Percentiles rank a stretch among this genome's conserved stretches.
These are phyloP conservation scores for Pediacus dermestoides DNA, from an alignment of 2,888 invertebrate genomes.

Conservation along the genomic window DNA sequence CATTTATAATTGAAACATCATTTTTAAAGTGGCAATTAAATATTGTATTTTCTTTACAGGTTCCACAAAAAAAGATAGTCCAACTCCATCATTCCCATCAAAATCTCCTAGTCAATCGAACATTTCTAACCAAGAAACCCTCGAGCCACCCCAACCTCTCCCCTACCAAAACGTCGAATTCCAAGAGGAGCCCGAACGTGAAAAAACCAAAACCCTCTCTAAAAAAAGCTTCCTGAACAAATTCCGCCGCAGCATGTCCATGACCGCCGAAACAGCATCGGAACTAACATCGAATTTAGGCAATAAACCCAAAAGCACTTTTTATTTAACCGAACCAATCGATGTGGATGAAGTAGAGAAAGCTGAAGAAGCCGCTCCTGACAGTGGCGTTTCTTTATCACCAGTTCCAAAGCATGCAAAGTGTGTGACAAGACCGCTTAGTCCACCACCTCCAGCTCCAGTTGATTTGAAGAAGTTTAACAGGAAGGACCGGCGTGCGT, in stretches of 20 bases:
- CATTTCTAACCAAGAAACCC: no score
- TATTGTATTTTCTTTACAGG: no score
- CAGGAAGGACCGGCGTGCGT: constrained; percentile 22
- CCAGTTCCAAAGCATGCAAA: constrained; percentile 29
- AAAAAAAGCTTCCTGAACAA: constrained; percentile 50
- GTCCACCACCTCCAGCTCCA: constrained; percentile 40
- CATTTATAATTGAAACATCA: no score
- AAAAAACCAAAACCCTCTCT: constrained; percentile 12
- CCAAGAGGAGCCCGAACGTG: constrained; percentile 12
- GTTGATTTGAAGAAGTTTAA: constrained; percentile 12
- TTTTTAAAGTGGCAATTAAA: no score
- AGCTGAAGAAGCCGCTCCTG: constrained; percentile 44
- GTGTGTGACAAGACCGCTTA: constrained; percentile 36
- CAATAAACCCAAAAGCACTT: constrained; percentile 56
- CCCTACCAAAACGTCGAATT: constrained; percentile 15
- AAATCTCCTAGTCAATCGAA: no score
- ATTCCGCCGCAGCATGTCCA: constrained; percentile 59
- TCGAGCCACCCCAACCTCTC: background rate
- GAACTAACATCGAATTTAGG: constrained; percentile 51
- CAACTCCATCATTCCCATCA: no score
- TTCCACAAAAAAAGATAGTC: no score
- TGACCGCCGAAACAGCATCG: constrained; percentile 54
- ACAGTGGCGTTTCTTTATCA: constrained; percentile 33
- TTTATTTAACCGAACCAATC: constrained; percentile 67
- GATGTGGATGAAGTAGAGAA: constrained; percentile 53